A percentile compares a stretch with the other conserved stretches of the same genome.
Conservation (phyloP, 2,113 vertebrate species). For the Phrynosoma blainvillii region DNA sequence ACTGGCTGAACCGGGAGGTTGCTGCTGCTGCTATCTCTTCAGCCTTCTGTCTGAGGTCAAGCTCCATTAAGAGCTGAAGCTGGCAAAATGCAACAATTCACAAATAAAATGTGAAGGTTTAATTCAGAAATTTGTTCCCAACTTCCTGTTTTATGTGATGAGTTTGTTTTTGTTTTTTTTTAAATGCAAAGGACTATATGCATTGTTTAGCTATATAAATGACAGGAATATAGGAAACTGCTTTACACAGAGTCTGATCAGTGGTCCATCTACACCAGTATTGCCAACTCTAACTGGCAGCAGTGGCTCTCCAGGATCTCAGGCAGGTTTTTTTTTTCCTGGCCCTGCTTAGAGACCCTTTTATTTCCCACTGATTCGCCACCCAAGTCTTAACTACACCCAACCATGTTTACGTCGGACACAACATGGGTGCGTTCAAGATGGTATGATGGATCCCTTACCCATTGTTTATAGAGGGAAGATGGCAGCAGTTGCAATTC, state of each 20-base stretch:
- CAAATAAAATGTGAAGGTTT: background rate
- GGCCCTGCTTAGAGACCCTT: too few relatives aligned
- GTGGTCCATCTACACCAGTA: too few relatives aligned
- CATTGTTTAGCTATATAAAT: too few relatives aligned
- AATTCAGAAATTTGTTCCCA: background rate
- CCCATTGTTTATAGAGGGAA: conserved; percentile 89
- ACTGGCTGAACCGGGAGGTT: conserved; percentile 75
- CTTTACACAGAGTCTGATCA: too few relatives aligned
- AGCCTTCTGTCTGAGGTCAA: conserved; percentile 71
- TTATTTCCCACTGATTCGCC: too few relatives aligned
- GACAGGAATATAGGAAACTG: too few relatives aligned
- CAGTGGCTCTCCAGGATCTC: too few relatives aligned
- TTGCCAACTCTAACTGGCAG: too few relatives aligned
- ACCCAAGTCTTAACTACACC: too few relatives aligned
- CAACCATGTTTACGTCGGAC: too few relatives aligned
- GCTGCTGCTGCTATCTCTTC: conserved; percentile 79
- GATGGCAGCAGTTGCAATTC: conserved; percentile 81
- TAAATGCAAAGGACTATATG: background rate
- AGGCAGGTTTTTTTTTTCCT: too few relatives aligned
- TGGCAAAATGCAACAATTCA: conserved; percentile 59
- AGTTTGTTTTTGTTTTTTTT: background rate
- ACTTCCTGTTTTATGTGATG: background rate
- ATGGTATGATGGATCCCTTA: conserved; percentile 67
- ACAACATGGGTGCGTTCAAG: background rate
- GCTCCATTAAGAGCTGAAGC: conserved; percentile 75